Base-by-base conservation (phyloP, 2,113 vertebrate species). In the Salvelinus namaycush region DNA sequence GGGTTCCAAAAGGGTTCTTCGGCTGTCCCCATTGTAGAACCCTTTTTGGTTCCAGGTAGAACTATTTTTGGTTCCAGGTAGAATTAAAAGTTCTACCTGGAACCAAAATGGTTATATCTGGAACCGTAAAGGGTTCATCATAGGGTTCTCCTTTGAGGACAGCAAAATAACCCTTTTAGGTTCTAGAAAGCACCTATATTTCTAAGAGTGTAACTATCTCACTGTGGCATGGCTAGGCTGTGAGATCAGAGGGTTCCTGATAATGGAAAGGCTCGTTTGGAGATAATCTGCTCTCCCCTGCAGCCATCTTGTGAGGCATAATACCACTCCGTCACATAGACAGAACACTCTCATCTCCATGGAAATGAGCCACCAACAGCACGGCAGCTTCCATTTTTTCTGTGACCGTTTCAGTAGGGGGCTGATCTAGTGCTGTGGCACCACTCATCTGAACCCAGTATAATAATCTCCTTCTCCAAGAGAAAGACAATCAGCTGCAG, bases 401-500 rank as follows among this genome's bases (percentile, higher is more conserved):
- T 4, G 59, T 62, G 59, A 62, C 59, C 59, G 59, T 62, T 22
- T 62, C 59, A 62, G 59, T 9, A 62, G 59, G 51, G 9, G 6
- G 59, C 7, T 62, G 59, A 20, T 62, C 7, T 22, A 24, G 18
- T n/a, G 59, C 59, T 22, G 18, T 16, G 12, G n/a, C 59, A 22
- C 20, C 59, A 62, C 66, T 68, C 66, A 68, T 34, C 29, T 31
- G 26, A 68, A 68, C 14, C 16, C 29, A 18, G 66, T 3, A 27
- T 34, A 39, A 34, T 34, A 13, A 44, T 68, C 14, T 34, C n/a
- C 20, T 62, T 24, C 59, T 62, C 59, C n/a, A 62, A 24, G 5
- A 8, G 59, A 83, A 81, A 74, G 65, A 44, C 78, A 83, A 71
- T 85, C 85, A 83, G 78, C 79, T 83, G 81, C 83, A 77, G 74